Base-by-base conservation (phyloP, 2,113 vertebrate species). In the Micromys minutus region DNA sequence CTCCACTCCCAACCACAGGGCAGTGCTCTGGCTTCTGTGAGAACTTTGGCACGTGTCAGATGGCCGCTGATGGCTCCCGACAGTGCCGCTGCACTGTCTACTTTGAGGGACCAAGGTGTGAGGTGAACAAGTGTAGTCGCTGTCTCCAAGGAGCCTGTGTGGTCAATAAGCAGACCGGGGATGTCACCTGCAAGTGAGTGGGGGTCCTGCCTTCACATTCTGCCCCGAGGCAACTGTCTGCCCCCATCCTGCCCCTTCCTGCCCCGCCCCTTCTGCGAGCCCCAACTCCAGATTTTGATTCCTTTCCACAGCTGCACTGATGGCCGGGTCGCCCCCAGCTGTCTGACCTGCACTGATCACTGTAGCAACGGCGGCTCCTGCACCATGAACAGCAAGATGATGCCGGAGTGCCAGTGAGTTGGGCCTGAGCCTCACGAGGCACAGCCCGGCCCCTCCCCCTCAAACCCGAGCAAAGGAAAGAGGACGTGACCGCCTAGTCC, bases 391-490 rank as follows among this genome's bases (percentile, higher is more conserved):
- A 98, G 97, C 90, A 99, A 99, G 0, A 98, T 98, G 95, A 98
- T 98, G 98, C 99, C 99, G 0, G 98, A 99, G 94, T 99, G 99
- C 99, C 99, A 98, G 99, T 99, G 98, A 99, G 99, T 98, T n/a
- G 50, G 24, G 17, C 75, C 76, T 45, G n/a, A 67, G n/a, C 85
- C 91, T 89, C 52, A 0, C 3, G 1, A 39, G 59, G 57, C 36
- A 10, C 17, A 3, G 21, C 3, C 7, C 19, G 26, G 5, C 69
- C 59, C 71, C 71, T 24, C 71, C n/a, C n/a, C 71, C 21, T 42
- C n/a, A 74, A 42, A 42, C 4, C n/a, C 4, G 3, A 39, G 19
- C 71, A 11, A 36, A 67, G 65, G 31, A 67, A 67, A 67, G 34
- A 36, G 34, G 50, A 52, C 11, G 11, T 52, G 31, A 59, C 69